Conservation (phyloP, 2,797 vertebrate genomes). For the Leptodactylus fallax region DNA sequence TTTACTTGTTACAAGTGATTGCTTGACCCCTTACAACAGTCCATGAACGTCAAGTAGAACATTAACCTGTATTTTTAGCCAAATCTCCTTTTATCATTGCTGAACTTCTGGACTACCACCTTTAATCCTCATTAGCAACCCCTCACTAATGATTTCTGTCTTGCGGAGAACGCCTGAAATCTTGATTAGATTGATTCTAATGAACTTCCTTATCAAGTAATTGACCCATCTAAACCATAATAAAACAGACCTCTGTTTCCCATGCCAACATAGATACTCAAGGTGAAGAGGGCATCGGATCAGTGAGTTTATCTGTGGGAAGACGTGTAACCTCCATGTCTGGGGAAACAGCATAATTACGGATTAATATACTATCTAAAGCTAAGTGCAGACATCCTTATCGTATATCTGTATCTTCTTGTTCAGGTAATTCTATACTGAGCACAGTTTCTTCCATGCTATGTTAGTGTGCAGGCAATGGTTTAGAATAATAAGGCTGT, state of each 20-base stretch:
- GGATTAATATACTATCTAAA: slow-evolving; percentile 21
- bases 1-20: neutral
- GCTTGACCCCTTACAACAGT: neutral
- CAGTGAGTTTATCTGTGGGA: slow-evolving; percentile 42
- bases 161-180: slow-evolving; percentile 45
- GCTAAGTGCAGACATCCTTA: slow-evolving; percentile 11
- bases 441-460: neutral
- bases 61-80: slow-evolving; percentile 46
- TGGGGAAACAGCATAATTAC: slow-evolving; percentile 48
- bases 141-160: slow-evolving; percentile 60
- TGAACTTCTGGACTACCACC: slow-evolving; percentile 38
- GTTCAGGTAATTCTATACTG: slow-evolving; percentile 16
- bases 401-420: slow-evolving; percentile 33
- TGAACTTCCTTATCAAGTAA: slow-evolving; percentile 62
- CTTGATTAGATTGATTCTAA: slow-evolving; percentile 62
- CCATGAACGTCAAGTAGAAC: slow-evolving; percentile 31
- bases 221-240: slow-evolving; percentile 60
- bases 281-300: slow-evolving; percentile 51
- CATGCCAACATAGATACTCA: slow-evolving; percentile 32
- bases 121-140: slow-evolving; percentile 62
- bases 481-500: neutral
- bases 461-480: neutral
- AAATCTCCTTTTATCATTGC: slow-evolving; percentile 32
- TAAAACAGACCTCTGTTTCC: slow-evolving; percentile 52
- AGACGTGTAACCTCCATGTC: slow-evolving; percentile 53